Percentiles rank a stretch among this genome's conserved stretches.
phyloP scores from a whole-genome alignment of 2,797 vertebrate genomes.

The Tapera naevia region DNA sequence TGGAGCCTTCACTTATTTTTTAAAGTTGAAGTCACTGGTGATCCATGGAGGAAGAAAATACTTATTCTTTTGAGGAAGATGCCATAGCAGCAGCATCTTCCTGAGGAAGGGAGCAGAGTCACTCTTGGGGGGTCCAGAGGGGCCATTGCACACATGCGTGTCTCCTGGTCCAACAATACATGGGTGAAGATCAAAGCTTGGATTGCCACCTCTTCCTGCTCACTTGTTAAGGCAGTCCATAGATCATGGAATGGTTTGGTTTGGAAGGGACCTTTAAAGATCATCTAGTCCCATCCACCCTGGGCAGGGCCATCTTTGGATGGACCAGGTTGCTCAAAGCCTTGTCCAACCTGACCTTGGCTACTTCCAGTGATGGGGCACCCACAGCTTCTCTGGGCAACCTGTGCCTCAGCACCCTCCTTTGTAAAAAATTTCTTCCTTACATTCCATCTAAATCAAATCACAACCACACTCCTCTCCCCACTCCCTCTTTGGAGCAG shows the following conservation, averaged over 20 bases:
- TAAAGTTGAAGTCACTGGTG: background rate
- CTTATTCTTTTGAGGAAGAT: conserved; percentile 16
- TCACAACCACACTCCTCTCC: rapidly evolving
- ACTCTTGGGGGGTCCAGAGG: background rate
- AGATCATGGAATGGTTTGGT: background rate
- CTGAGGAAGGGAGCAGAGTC: background rate
- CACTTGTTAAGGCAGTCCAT: rapidly evolving
- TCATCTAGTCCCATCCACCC: background rate
- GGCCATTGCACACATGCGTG: rapidly evolving
- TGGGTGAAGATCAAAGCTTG: background rate
- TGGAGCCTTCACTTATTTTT: conserved; percentile 3
- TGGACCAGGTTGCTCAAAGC: background rate
- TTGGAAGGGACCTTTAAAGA: background rate
- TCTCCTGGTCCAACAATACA: rapidly evolving
- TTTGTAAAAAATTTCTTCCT: background rate
- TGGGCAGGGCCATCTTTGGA: background rate
- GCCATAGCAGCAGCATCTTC: conserved; percentile 3
- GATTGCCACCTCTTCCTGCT: background rate
- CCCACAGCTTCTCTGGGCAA: background rate
- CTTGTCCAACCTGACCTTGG: background rate
- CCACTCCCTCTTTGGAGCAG: rapidly evolving
- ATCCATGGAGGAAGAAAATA: conserved; percentile 21
- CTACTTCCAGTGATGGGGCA: background rate
- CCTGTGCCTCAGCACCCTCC: background rate
- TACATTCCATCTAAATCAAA: background rate